Conservation (phyloP, 1,140 invertebrate species). For the Orussus abietinus region DNA sequence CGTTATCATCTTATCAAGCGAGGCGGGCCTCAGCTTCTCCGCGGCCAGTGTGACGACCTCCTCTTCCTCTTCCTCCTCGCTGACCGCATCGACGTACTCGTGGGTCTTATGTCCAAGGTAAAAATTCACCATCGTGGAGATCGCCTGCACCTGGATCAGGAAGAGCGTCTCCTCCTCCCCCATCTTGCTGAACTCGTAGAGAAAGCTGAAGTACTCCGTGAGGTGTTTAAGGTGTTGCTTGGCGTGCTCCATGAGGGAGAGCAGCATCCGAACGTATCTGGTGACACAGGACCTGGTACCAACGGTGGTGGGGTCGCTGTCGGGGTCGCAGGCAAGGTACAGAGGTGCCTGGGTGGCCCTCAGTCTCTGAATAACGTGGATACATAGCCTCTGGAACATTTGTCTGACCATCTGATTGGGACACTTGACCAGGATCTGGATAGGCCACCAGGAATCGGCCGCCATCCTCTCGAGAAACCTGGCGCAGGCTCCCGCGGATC, state of each 20-base stretch:
- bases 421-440: conserved; percentile 92
- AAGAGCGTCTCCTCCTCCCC: conserved; percentile 89
- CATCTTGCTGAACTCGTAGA: conserved; percentile 93
- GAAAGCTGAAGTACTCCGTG: conserved; percentile 86
- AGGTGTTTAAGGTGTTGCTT: conserved; percentile 82
- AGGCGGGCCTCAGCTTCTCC: conserved; percentile 80
- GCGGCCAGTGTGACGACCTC: conserved; percentile 64
- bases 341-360: conserved; percentile 52
- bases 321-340: conserved; percentile 42
- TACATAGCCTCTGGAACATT: conserved; percentile 89
- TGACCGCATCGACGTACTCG: conserved; percentile 64
- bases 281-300: conserved; percentile 87
- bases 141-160: conserved; percentile 79
- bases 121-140: conserved; percentile 86
- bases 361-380: conserved; percentile 88
- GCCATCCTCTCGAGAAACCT: conserved; percentile 93
- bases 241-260: conserved; percentile 87
- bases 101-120: conserved; percentile 79
- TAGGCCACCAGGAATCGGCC: conserved; percentile 88
- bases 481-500: conserved; percentile 83
- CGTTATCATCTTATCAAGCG: conserved; percentile 94
- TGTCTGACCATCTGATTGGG: conserved; percentile 93
- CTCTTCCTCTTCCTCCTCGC: conserved; percentile 80
- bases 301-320: conserved; percentile 60
- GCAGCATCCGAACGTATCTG: conserved; percentile 82